Evolutionary conservation across 2,797 vertebrate species (phyloP), one percentile per base, ranked within the genome.

Genomic region (Brachyalestes nurse): DNA sequence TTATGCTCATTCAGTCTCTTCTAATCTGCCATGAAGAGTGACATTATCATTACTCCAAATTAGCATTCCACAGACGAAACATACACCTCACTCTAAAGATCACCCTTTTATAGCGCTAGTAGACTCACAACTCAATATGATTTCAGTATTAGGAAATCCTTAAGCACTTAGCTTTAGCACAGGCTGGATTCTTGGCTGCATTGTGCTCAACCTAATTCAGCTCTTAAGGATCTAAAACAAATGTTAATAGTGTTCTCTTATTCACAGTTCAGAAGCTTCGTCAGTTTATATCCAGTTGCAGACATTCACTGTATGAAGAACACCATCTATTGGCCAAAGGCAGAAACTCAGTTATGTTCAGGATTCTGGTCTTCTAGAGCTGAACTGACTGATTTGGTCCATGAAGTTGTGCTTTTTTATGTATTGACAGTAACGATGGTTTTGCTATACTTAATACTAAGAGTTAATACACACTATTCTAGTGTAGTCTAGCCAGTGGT

Each of bases 1-100:
- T 87, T 83, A 72, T 83, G 82, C 83, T 85, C 73, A 85, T 85
- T 87, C 79, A 77, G 73, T 79, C 78, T 81, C 42, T 73, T 72
- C 85, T 86, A 83, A 87, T 85, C 82, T 85, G 82, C 82, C 75
- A 69, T 77, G 83, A 78, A 82, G 82, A 83, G 71, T 85, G 83
- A 87, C 79, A 85, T 87, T 85, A 85, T 87, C 83, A 85, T 87
- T 85, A 85, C 79, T 82, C 61, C 57, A 71, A 83, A 83, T 87
- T 85, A 83, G 57, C 86, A 87, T 87, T 85, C 83, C 83, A 78
- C 58, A 82, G 77, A 82, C 19, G 70, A 80, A 87, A 81, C 71
- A 12, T 67, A 82, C 62, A 85, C 82, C 79, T 67, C 74, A 62
- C 23, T 40, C 14, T 83, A 75, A 66, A 72, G 69, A 72, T 83